Percentiles rank a stretch among this genome's conserved stretches.
These are phyloP conservation scores for Lasioglossum zephyrum DNA, from an alignment of 2,888 invertebrate genomes.

Conservation along the genomic window DNA sequence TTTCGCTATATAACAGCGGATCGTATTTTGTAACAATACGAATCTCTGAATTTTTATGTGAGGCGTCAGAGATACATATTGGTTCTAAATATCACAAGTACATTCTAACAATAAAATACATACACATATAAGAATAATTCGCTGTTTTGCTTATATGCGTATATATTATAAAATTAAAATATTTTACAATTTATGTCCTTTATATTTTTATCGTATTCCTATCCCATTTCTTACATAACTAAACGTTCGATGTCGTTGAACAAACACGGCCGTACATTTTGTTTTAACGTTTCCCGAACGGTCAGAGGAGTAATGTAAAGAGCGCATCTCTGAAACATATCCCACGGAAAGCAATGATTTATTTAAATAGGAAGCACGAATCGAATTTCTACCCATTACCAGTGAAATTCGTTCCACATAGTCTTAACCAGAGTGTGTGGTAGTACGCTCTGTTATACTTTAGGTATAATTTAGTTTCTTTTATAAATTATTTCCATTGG, in stretches of 20 bases:
- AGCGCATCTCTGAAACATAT: constrained; percentile 39
- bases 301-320: constrained; percentile 28
- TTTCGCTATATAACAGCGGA: constrained; percentile 62
- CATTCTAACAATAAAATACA: constrained; percentile 56
- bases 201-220: constrained; percentile 38
- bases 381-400: constrained; percentile 47
- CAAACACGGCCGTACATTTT: constrained; percentile 13
- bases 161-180: constrained; percentile 66
- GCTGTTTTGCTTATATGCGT: constrained; percentile 47
- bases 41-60: constrained; percentile 45
- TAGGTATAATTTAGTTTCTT: constrained; percentile 60
- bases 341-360: constrained; percentile 43
- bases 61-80: constrained; percentile 43
- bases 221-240: constrained; percentile 26
- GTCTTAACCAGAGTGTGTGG: constrained; percentile 41
- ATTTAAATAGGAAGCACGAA: constrained; percentile 70
- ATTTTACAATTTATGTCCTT: constrained; percentile 58
- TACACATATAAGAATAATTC: constrained; percentile 45
- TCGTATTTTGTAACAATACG: constrained; percentile 53
- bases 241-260: constrained; percentile 23
- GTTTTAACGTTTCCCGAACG: constrained; percentile 31
- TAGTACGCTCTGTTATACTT: constrained; percentile 36
- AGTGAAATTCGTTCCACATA: constrained; percentile 52
- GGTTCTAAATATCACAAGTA: constrained; percentile 45
- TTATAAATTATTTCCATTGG: constrained; percentile 60